Conservation (phyloP, 2,113 vertebrate genomes). For the Microtus pennsylvanicus region DNA sequence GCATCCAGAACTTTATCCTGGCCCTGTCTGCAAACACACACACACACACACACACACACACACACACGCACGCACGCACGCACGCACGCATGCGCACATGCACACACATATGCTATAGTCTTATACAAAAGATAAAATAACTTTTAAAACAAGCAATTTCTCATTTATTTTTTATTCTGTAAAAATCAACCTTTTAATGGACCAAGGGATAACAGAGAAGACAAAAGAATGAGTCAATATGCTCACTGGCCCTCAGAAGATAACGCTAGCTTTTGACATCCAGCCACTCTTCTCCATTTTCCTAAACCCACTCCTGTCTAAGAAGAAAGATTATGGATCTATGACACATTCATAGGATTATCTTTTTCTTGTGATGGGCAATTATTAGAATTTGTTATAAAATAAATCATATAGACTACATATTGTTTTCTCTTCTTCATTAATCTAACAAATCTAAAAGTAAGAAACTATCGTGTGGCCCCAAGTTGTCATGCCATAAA, state of each 20-base stretch:
- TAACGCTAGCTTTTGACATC: not conserved
- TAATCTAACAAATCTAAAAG: not conserved
- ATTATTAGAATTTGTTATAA: not conserved
- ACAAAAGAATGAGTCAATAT: not conserved
- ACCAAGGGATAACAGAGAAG: not conserved
- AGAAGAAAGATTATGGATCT: not conserved
- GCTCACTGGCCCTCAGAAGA: not conserved
- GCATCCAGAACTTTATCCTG: too few relatives aligned
- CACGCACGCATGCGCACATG: too few relatives aligned
- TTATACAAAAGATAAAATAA: not conserved
- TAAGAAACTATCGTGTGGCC: not conserved
- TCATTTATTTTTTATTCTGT: not conserved
- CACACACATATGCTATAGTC: too few relatives aligned
- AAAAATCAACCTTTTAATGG: not conserved
- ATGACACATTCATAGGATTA: not conserved
- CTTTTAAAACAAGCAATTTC: not conserved
- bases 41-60: too few relatives aligned
- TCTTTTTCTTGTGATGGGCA: not conserved
- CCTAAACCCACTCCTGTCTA: not conserved
- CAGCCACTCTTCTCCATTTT: not conserved
- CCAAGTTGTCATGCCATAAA: not conserved
- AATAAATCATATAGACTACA: not conserved
- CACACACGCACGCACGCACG: too few relatives aligned
- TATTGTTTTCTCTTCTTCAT: conserved; percentile 1
- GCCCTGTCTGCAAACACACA: not conserved